Evolutionary conservation across 2,888 invertebrate species (phyloP), one percentile per base, ranked within the genome.

Genomic region (Ormyrus nitidulus): DNA sequence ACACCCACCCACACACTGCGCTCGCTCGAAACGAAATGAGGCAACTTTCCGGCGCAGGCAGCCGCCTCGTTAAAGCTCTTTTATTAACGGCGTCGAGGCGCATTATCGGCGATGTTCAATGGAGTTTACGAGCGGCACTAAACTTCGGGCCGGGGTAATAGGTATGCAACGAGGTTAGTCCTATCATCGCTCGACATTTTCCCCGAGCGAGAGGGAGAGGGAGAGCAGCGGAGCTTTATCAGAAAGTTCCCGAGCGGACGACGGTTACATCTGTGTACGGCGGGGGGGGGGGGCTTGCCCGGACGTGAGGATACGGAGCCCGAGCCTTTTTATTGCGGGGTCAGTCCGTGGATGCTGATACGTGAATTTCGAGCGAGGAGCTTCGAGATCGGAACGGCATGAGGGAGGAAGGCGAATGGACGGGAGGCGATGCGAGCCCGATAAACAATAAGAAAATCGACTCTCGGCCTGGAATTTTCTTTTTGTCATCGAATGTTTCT

Each of bases 61-160:
- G 5, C 10, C 72, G 66, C 46, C 46, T 68, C 75, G 75, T 75
- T 75, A 75, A 75, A 75, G 59, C 13, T 51, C 62, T 72, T 78
- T 73, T 78, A 68, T 72, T 72, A 78, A 78, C 72, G 78, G 65
- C n/a, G 56, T 48, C 19, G 73, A 56, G 19, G 49, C 58, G 59
- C 53, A 66, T 79, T 74, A 79, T 79, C 79, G 79, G 64, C 58
- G 58, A 79, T 74, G 64, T 79, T 73, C 79, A 61, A 79, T 74
- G 73, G 62, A 73, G 51, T 77, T 79, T 79, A 73, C 73, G 73
- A 73, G 65, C 54, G 48, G 59, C 69, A 74, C 74, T 74, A 72
- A 79, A 79, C 73, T 79, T 79, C 46, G 69, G 34, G 19, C 66
- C 58, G 34, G 44, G n/a, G 73, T 62, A 78, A 73, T 69, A 54